Evolutionary conservation across 1,140 invertebrate genomes (phyloP), one percentile per base, ranked within the genome.

Genomic region (Gonioctena quinquepunctata): DNA sequence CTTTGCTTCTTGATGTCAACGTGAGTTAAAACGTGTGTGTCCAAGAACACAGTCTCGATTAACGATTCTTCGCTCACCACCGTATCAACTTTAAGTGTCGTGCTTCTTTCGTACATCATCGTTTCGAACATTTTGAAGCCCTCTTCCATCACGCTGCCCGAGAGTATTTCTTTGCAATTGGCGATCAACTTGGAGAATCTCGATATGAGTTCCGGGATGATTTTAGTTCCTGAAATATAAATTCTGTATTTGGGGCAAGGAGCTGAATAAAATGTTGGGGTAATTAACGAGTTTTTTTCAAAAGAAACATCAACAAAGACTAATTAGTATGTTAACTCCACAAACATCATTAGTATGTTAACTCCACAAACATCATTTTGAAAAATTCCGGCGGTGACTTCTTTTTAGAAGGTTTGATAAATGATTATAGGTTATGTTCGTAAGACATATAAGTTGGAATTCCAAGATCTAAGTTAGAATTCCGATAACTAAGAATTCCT

Each of bases 1-100:
- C 81, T 81, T 68, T 79, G 73, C 28, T 72, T 71, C 42, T 82
- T 82, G 52, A 81, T 80, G 52, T 77, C 77, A 49, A 74, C 78
- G 22, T 76, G 76, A 2, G 76, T 77, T 2, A 76, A 72, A 18
- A 82, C 62, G 52, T 76, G 66, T 2, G 76, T 49, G 73, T 82
- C 81, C 19, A 75, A 56, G 22, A 69, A 67, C 16, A 82, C 61
- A 2, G 74, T 75, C 21, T 77, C 77, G 23, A 82, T 68, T 7
- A 82, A 57, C 16, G 80, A 79, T 63, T 79, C 77, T 54, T 79
- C 75, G 19, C 63, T 73, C 13, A 66, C 60, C 11, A 57, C 66
- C 26, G 69, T 65, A 60, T 69, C 68, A 21, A 62, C 42, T 48
- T 66, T 2, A 2, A 66, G 22, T 3, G 68, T 63, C 22, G 60